Base-by-base conservation (phyloP, 2,888 invertebrate species). In the Drosophila subquinaria region DNA sequence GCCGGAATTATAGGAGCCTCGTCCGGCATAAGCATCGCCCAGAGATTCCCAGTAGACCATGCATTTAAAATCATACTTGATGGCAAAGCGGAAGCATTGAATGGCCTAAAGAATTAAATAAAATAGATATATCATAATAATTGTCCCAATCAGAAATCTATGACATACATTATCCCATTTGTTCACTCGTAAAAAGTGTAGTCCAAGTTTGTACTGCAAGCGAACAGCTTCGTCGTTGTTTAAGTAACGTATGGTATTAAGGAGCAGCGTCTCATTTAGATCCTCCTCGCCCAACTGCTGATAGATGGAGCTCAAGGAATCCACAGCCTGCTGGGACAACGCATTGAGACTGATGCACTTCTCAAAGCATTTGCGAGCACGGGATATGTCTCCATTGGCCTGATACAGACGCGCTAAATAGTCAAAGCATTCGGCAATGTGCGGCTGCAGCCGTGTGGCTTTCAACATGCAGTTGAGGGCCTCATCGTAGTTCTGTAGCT, bases 1-100 rank as follows among this genome's bases (percentile, higher is more conserved):
- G n/a, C 98, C 97, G 8, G 98, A 97, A 50, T 95, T 96, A 90
- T 95, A 96, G n/a, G 98, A 97, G 2, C 98, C 98, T 79, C 97
- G 94, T n/a, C 95, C 95, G 85, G 95, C 95, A 92, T 98, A 98
- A 0, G 97, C 97, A 94, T 98, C 98, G 42, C 96, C 98, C 79
- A 98, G 93, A 76, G 97, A 96, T 93, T 98, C 98, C 96, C 97
- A 98, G 79, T 96, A 95, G 79, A 94, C 95, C 94, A 95, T 94
- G 92, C 97, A 96, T 72, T 94, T 94, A 10, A 95, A 94, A 90
- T 96, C 95, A 53, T 93, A 93, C 91, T 96, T 94, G 8, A 97
- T 94, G 50, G 96, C 96, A 90, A 94, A 94, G 82, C 97, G 95
- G 76, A 98, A 95, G 85, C 95, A 95, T 67, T 95, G 94, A 52